phyloP scores from a whole-genome alignment of 2,797 vertebrate species.

The Prionace glauca region DNA sequence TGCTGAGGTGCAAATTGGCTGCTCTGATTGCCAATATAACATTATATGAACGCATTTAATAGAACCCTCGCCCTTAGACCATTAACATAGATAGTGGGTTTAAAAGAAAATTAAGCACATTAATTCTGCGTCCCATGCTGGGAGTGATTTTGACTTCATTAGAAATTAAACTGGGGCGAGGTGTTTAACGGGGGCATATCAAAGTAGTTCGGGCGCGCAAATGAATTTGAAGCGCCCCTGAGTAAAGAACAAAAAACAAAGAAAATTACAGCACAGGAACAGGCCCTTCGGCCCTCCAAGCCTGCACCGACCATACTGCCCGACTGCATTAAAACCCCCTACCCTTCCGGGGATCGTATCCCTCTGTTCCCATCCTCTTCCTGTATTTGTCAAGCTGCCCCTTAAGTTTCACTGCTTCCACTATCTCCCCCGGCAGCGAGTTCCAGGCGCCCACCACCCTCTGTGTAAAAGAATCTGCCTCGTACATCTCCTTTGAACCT shows the following conservation, averaged over 20 bases:
- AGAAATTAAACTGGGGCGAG: background rate
- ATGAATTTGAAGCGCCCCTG: background rate
- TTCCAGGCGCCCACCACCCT: too few relatives aligned
- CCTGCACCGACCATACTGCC: too few relatives aligned
- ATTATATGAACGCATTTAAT: background rate
- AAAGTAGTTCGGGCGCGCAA: background rate
- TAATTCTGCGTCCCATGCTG: background rate
- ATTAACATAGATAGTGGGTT: background rate
- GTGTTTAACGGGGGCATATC: background rate
- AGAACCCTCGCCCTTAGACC: background rate
- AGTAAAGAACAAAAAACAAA: background rate
- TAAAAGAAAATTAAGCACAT: background rate
- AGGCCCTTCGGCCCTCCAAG: too few relatives aligned
- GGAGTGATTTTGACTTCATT: background rate
- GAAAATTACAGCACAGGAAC: too few relatives aligned
- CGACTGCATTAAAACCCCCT: too few relatives aligned
- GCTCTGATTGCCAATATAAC: background rate
- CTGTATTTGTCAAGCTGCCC: too few relatives aligned
- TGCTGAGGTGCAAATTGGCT: background rate
- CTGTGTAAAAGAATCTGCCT: too few relatives aligned
- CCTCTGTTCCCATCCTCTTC: too few relatives aligned
- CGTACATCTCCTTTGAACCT: too few relatives aligned
- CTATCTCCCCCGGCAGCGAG: too few relatives aligned
- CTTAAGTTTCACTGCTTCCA: too few relatives aligned
- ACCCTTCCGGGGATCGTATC: too few relatives aligned